phyloP scores from a whole-genome alignment of 2,888 invertebrate genomes.

The Crioceris asparagi region DNA sequence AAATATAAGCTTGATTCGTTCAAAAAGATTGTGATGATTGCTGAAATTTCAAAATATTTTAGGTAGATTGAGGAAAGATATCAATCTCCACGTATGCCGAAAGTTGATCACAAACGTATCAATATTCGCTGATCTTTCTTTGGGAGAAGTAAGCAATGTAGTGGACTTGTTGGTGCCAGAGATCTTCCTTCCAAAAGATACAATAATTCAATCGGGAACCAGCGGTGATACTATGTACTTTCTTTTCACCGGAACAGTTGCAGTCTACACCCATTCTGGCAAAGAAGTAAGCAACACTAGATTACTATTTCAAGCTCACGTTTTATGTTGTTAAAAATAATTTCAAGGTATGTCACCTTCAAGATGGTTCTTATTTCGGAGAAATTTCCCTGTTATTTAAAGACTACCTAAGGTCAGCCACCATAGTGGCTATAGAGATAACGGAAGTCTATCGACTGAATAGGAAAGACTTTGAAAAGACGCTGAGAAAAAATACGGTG shows the following conservation, averaged over 20 bases:
- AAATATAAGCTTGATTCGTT: no score
- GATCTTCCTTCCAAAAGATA: conserved; percentile 49
- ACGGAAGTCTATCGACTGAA: conserved; percentile 50
- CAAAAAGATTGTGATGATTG: no score
- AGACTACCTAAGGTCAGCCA: conserved; percentile 45
- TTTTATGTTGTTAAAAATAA: no score
- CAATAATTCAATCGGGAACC: conserved; percentile 49
- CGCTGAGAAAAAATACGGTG: conserved; percentile 15
- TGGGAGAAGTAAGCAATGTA: conserved; percentile 34
- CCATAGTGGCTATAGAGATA: conserved; percentile 48
- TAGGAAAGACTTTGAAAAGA: conserved; percentile 40
- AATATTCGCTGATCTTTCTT: conserved; percentile 41
- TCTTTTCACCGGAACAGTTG: conserved; percentile 49
- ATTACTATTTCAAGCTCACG: no score
- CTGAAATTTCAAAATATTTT: conserved; percentile 2
- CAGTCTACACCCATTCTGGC: conserved; percentile 49
- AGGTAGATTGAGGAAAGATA: conserved; percentile 39
- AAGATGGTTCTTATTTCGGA: conserved; percentile 42
- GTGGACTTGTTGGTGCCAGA: conserved; percentile 38
- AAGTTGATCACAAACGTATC: conserved; percentile 44
- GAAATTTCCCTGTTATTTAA: conserved; percentile 48
- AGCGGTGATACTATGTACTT: conserved; percentile 54
- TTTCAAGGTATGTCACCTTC: conserved; percentile 13
- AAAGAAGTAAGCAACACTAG: conserved; percentile 51
- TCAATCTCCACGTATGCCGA: conserved; percentile 44